phyloP scores from a whole-genome alignment of 2,888 invertebrate genomes.

The Elaeidobius kamerunicus region DNA sequence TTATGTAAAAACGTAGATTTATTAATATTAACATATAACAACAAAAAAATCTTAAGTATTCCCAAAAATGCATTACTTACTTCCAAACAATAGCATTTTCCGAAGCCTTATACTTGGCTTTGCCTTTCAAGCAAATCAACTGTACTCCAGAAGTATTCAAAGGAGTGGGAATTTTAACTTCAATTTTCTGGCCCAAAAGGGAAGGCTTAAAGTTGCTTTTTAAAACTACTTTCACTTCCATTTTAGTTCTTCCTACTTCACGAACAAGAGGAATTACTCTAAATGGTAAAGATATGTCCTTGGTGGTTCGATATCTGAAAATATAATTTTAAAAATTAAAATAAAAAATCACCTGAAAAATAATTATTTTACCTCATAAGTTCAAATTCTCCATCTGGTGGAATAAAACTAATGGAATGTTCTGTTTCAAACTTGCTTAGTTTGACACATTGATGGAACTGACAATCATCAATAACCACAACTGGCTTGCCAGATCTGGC shows the following conservation, averaged over 20 bases:
- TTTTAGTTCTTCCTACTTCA: slow-evolving; percentile 97
- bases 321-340: not conserved
- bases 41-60: not conserved
- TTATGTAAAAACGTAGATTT: too few species aligned
- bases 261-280: slow-evolving; percentile 97
- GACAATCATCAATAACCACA: slow-evolving; percentile 99
- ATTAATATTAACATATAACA: not conserved
- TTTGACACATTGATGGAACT: slow-evolving; percentile 99
- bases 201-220: slow-evolving; percentile 99
- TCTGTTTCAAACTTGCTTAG: slow-evolving; percentile 99
- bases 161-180: slow-evolving; percentile 98
- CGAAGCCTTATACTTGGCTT: slow-evolving; percentile 99
- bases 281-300: slow-evolving; percentile 99
- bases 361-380: slow-evolving; percentile 78
- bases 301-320: slow-evolving; percentile 90
- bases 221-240: slow-evolving; percentile 99
- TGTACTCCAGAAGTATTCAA: slow-evolving; percentile 98
- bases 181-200: slow-evolving; percentile 96
- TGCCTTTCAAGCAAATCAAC: slow-evolving; percentile 97
- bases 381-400: slow-evolving; percentile 99
- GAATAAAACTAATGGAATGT: slow-evolving; percentile 99
- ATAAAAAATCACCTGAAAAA: slow-evolving; percentile 1
- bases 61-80: slow-evolving; percentile 58
- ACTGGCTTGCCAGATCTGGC: slow-evolving; percentile 94
- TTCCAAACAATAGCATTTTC: slow-evolving; percentile 98